Evolutionary conservation across 2,797 vertebrate species (phyloP).

Genomic region (Phalanger gymnotis): DNA sequence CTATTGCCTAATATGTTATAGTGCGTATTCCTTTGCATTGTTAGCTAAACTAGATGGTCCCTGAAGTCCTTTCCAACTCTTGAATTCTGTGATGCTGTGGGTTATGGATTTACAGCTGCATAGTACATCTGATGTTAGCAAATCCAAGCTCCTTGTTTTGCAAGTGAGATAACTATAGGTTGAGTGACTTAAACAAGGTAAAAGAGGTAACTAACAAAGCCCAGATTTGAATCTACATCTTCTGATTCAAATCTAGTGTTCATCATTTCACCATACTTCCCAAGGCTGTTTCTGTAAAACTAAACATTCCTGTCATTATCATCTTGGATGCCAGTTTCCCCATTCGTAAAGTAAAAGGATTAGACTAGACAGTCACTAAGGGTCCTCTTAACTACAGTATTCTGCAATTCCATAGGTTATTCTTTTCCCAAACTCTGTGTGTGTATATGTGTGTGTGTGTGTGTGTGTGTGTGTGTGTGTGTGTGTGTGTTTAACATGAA

Average conservation of each 20-base stretch:
- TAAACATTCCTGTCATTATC: neutral
- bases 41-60: neutral
- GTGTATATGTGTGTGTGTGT: no score
- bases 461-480: no score
- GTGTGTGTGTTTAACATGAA: neutral
- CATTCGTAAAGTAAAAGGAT: neutral
- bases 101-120: neutral
- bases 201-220: neutral
- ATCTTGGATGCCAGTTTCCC: neutral
- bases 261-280: neutral
- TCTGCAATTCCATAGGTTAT: neutral
- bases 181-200: neutral
- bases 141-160: neutral
- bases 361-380: neutral
- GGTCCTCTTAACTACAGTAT: neutral
- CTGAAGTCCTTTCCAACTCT: neutral
- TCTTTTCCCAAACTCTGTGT: neutral
- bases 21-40: neutral
- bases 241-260: neutral
- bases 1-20: neutral
- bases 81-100: neutral
- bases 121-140: neutral
- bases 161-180: neutral
- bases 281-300: neutral
- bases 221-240: neutral